Evolutionary conservation across 2,797 vertebrate genomes (phyloP).

Genomic region (Cuculus canorus): DNA sequence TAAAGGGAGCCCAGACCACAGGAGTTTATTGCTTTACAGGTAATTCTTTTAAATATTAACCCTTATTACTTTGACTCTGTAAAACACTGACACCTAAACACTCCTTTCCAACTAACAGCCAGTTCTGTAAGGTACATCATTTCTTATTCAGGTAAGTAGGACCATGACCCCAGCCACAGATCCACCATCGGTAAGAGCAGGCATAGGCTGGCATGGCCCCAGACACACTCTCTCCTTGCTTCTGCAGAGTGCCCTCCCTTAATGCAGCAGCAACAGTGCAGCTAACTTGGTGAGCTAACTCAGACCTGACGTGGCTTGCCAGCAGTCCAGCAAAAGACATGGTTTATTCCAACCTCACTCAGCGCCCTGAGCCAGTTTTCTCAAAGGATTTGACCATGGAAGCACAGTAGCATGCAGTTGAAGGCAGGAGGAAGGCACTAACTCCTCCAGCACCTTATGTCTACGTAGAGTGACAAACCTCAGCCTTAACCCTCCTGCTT

Average conservation of each 20-base stretch:
- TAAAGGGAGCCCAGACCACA: not conserved
- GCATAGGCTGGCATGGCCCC: not conserved
- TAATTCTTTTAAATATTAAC: conserved; percentile 44
- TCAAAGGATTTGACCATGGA: not conserved
- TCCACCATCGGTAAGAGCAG: not conserved
- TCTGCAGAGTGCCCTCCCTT: not conserved
- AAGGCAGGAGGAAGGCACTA: not conserved
- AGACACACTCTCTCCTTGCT: not conserved
- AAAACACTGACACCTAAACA: not conserved
- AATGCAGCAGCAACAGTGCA: not conserved
- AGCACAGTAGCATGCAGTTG: not conserved
- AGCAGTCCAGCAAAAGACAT: not conserved
- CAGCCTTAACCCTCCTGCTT: not conserved
- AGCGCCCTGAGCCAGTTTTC: not conserved
- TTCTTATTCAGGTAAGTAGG: not conserved
- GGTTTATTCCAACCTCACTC: not conserved
- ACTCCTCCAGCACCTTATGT: not conserved
- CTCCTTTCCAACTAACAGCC: not conserved
- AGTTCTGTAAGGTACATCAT: fast-evolving
- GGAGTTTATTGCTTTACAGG: not conserved
- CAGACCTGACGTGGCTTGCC: not conserved
- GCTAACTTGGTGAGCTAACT: not conserved
- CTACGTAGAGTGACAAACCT: not conserved
- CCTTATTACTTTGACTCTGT: not conserved
- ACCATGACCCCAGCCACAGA: not conserved